Evolutionary conservation across 2,113 vertebrate species (phyloP), one percentile per base, ranked within the genome.

Genomic region (Ginglymostoma cirratum): DNA sequence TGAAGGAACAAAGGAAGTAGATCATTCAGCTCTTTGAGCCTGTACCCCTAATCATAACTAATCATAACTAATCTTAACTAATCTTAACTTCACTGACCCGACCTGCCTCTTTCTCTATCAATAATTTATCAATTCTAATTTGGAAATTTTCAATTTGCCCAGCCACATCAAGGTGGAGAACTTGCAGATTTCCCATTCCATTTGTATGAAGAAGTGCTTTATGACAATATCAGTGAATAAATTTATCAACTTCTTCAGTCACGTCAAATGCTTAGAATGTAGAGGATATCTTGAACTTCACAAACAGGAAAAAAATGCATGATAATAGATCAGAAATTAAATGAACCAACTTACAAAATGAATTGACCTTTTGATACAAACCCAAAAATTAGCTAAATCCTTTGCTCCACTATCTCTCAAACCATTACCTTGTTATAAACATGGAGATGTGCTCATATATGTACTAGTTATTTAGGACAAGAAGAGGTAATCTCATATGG

Each of bases 281-380:
- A 38, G 30, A 76, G n/a, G 30, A 12, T 80, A 38, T 38, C 78
- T 80, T 15, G 38, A 38, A 38, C 15, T 5, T 80, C 78, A 80
- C 78, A 38, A 80, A 38, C n/a, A 80, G 78, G 24, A 89, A 55
- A 89, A 89, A 89, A 87, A 89, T 55, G 72, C 14, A 76, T n/a
- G 38, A 30, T 80, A 80, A 61, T 70, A 30, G 3, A 61, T 67
- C 61, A 95, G 66, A 96, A 65, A 93, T 30, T 96, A 95, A 96
- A 94, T 96, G 34, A 96, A 96, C 96, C 70, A 23, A 86, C 94
- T 96, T 19, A 23, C 52, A 89, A 89, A 55, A 89, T 30, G 55
- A 89, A 89, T 30, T 7, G 42, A 15, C n/a, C n/a, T 80, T 80
- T 80, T 80, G 17, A 19, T 80, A 55, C 45, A 89, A 89, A 52